phyloP scores from a whole-genome alignment of 2,113 vertebrate species.

The Psammodynastes pulverulentus region DNA sequence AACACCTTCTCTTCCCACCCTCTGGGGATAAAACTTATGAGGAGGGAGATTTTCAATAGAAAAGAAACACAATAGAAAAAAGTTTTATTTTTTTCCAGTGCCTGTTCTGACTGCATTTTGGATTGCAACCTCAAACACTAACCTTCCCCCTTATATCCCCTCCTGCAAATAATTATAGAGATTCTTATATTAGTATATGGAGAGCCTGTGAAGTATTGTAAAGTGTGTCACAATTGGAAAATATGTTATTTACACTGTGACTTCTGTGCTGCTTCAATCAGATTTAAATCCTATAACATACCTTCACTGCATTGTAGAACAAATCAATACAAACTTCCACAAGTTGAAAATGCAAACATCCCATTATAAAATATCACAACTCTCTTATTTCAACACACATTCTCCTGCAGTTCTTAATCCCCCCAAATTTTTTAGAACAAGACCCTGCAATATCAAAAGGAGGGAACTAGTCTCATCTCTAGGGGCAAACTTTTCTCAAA shows the following conservation, averaged over 20 bases:
- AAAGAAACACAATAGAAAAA: not conserved
- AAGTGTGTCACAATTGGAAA: too few species aligned
- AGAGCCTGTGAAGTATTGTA: not conserved
- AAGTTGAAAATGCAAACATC: not conserved
- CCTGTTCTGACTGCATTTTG: too few species aligned
- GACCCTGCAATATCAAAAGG: too few species aligned
- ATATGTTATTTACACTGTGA: not conserved
- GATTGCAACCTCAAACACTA: too few species aligned
- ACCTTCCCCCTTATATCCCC: too few species aligned
- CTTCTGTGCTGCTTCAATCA: not conserved
- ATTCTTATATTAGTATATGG: too few species aligned
- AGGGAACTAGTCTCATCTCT: not conserved
- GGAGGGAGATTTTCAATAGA: not conserved
- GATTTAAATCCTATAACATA: not conserved
- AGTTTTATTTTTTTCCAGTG: not conserved
- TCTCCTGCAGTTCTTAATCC: not conserved
- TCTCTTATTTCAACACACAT: not conserved
- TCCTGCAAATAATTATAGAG: too few species aligned
- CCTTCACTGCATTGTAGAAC: not conserved
- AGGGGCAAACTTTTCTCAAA: not conserved
- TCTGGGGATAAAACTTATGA: not conserved
- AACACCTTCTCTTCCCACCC: not conserved
- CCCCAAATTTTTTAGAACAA: not conserved
- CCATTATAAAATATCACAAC: not conserved
- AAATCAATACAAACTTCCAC: not conserved